Base-by-base conservation (phyloP, 2,797 vertebrate species). In the Corythornis leucogaster region DNA sequence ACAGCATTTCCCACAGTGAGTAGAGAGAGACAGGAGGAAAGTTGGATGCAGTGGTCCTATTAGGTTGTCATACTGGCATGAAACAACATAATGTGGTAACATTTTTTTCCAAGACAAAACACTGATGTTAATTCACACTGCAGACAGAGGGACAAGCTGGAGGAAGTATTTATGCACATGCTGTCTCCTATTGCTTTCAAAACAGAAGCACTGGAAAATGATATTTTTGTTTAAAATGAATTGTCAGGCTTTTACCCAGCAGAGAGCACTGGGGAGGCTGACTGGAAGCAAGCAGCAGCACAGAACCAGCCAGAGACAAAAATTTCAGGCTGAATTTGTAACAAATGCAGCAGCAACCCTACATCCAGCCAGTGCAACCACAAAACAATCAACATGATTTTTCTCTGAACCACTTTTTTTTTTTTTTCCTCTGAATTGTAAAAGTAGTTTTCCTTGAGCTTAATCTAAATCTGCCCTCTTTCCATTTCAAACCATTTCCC, bases 191-290 rank as follows among this genome's bases (percentile, higher is more conserved):
- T 4, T 85, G 55, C 86, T 73, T 81, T 92, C 67, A 76, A 93
- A 90, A 84, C 62, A 92, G 51, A 89, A 85, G 73, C 17, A 20
- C 45, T 93, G 67, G 43, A 83, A 94, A 54, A 6, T 30, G 63
- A 3, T 79, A 50, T 70, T 90, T 93, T 67, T 89, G 25, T 71
- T 85, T 85, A 85, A 92, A 94, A 77, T 24, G 11, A 86, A 95
- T 58, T 14, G 45, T 82, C 46, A 74, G 68, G 78, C 66, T 80
- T 85, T 68, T 45, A 80, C 68, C 51, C 85, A 70, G 77, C 43
- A 1, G 8, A 62, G 57, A 82, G 54, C 48, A 90, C 66, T 1
- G 6, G 53, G 69, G 53, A 80, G 25, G 66, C n/a, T 71, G 0
- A 0, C 62, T 85, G 42, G 30, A 80, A 93, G 59, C 31, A 55